These are phyloP conservation scores for Alectura lathami DNA, from an alignment of 2,113 vertebrate genomes.

Conservation along the genomic window DNA sequence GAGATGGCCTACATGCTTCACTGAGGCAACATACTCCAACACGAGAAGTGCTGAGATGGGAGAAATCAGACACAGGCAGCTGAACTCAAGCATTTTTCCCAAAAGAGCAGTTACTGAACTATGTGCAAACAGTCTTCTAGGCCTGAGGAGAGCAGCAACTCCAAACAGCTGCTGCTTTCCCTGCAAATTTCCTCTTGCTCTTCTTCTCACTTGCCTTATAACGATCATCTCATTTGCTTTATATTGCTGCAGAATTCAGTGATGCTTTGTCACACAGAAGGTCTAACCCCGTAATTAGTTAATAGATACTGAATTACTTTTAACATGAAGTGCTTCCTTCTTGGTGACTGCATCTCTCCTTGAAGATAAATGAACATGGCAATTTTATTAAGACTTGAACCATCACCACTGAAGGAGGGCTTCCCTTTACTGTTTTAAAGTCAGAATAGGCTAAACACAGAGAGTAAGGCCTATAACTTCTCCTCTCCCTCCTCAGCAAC, in stretches of 20 bases:
- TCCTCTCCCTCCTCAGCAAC: background rate
- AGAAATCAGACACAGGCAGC: conserved; percentile 16
- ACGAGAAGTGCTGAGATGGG: background rate
- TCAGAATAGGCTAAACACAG: background rate
- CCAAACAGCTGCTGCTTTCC: background rate
- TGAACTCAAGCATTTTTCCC: background rate
- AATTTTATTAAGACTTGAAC: background rate
- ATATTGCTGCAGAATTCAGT: background rate
- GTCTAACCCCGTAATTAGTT: background rate
- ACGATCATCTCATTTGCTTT: background rate
- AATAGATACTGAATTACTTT: background rate
- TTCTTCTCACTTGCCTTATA: background rate
- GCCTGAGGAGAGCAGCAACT: background rate
- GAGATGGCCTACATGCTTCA: background rate
- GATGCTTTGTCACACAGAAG: background rate
- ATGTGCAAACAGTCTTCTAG: background rate
- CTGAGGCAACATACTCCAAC: background rate
- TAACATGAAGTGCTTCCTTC: background rate
- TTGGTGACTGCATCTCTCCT: background rate
- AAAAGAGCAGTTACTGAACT: background rate
- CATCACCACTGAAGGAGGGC: background rate
- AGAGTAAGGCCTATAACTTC: background rate
- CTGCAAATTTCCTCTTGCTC: background rate
- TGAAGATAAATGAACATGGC: background rate
- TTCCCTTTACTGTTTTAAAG: background rate